Base-by-base conservation (phyloP, 2,113 vertebrate genomes). In the Oryzias melastigma region DNA sequence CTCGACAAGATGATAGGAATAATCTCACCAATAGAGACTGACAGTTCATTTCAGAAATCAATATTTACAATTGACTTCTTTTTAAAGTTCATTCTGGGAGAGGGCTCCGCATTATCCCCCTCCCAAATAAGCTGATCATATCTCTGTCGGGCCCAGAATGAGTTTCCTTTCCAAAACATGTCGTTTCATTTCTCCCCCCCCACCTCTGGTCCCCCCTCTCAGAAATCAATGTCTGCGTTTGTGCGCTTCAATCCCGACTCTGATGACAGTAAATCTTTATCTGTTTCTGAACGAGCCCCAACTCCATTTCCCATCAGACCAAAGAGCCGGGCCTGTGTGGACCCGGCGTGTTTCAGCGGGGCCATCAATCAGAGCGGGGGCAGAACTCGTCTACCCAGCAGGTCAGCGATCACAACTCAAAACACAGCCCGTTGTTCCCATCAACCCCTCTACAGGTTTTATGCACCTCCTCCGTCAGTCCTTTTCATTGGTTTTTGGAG, bases 21-120 rank as follows among this genome's bases (percentile, higher is more conserved):
- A 95, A 97, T 97, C 94, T 95, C 83, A 12, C 91, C 91, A 77
- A 93, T 89, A 80, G 90, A 96, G 94, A 95, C 93, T 95, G 95
- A 95, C 95, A 96, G 91, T 96, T 95, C 93, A 95, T 96, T 97
- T 95, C 94, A 95, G 90, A 95, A 95, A 96, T 98, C 96, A 96
- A 98, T 98, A 97, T 97, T 96, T 96, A 97, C 95, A 96, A 97
- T 96, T 98, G 94, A 95, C 95, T 96, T 94, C 96, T 96, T 96
- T 22, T 96, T 94, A 95, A 93, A 95, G 94, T 95, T 96, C 94
- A 94, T 98, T 96, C 93, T 76, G 87, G 92, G 92, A 96, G 92
- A 94, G 92, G 92, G 93, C 93, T 94, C 93, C 94, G 94, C 94
- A 94, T 95, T 95, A 95, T 94, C 94, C 94, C 89, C 92, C 81